Conservation (phyloP, 2,113 vertebrate genomes). For the Gobio gobio region DNA sequence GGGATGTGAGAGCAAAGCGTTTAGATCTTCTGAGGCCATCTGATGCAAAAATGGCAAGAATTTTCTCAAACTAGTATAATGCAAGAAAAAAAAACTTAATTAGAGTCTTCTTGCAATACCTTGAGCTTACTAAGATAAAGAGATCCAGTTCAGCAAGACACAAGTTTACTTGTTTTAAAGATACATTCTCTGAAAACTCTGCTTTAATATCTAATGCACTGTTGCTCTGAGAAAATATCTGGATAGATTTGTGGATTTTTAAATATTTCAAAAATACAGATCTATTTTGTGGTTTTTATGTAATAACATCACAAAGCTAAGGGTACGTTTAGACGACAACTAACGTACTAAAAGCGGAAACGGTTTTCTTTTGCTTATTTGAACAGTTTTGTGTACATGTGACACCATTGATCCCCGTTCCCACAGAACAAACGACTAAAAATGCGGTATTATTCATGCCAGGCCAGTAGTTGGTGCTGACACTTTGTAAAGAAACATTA, state of each 20-base stretch:
- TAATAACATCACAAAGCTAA: too few relatives aligned
- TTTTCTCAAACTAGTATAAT: neutral
- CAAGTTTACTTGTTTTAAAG: neutral
- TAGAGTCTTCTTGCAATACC: neutral
- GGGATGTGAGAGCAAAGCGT: neutral
- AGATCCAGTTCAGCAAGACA: neutral
- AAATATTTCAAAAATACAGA: neutral
- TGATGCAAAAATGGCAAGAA: neutral
- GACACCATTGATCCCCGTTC: too few relatives aligned
- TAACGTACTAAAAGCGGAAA: too few relatives aligned
- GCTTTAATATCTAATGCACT: neutral
- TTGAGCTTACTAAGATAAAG: neutral
- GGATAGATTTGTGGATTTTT: neutral
- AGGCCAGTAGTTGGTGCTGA: too few relatives aligned
- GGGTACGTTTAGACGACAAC: too few relatives aligned
- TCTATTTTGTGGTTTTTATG: too few relatives aligned
- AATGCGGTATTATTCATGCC: too few relatives aligned
- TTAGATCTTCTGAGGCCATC: neutral
- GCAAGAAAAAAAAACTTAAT: neutral
- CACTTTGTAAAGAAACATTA: too few relatives aligned
- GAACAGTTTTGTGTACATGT: too few relatives aligned
- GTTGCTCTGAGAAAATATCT: neutral
- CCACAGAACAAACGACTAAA: too few relatives aligned
- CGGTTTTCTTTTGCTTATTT: too few relatives aligned
- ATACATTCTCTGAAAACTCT: neutral